Evolutionary conservation across 2,113 vertebrate species (phyloP), one percentile per base, ranked within the genome.

Genomic region (Chaetodon trifascialis): DNA sequence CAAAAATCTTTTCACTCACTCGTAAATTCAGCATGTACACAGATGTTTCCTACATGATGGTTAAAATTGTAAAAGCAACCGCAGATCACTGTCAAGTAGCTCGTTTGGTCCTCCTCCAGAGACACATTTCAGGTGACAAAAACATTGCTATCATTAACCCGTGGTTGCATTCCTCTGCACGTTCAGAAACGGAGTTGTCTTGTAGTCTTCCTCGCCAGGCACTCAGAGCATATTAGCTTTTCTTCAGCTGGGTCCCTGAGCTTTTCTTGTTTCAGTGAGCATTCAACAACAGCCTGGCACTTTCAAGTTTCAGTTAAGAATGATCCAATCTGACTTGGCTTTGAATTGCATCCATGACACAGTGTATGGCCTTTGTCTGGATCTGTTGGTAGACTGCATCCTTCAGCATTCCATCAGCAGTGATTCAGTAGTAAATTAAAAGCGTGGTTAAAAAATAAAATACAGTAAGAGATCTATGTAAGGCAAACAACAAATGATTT

Each of bases 321-420:
- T 44, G 42, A 69, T 42, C 15, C 42, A 5, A 51, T 67, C 38
- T 52, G 42, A 77, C 40, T 64, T 78, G 82, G 51, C 73, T 70
- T 70, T 74, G 21, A 75, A 44, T 55, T 64, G 74, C 6, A 52
- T 73, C 77, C 44, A 72, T 46, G 54, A 79, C 78, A 74, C 78
- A 79, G 69, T 79, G 78, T 79, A 2, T 71, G 81, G 79, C 79
- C 74, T 69, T 84, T 58, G 80, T 81, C 55, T 72, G 49, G 47
- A 81, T 70, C 59, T 36, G 44, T 17, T 34, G 23, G 11, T 12
- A 23, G 23, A 75, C 36, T 78, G 14, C 44, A 56, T 70, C 58
- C 7, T 47, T 12, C 17, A 21, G 5, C 19, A 10, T 63, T 71
- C 25, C 36, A 21, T 51, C 7, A 71, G 65, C 21, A 47, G 14